These are phyloP conservation scores for Flexamia atlantica DNA, from an alignment of 2,888 invertebrate genomes.

Conservation along the genomic window DNA sequence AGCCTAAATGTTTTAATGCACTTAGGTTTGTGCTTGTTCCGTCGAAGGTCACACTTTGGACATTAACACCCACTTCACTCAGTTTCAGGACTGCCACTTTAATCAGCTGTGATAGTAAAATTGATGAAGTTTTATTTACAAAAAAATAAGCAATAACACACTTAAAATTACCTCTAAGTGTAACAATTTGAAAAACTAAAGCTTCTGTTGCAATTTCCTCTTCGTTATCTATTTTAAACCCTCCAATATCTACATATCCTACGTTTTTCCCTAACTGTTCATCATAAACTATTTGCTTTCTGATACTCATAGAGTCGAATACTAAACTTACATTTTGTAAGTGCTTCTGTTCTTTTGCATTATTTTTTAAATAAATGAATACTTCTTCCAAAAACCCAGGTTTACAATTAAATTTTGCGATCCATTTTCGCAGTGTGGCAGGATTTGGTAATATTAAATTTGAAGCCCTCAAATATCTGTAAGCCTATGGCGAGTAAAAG, in stretches of 20 bases:
- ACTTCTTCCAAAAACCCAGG: neutral
- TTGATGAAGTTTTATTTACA: conserved; percentile 28
- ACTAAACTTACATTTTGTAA: neutral
- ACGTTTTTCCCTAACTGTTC: neutral
- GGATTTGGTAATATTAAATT: neutral
- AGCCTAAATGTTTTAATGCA: conserved; percentile 41
- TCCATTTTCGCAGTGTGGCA: neutral
- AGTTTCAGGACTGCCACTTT: conserved; percentile 26
- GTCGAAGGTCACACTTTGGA: conserved; percentile 46
- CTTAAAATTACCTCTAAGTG: conserved; percentile 32
- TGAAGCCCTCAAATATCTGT: neutral
- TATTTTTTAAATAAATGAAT: neutral
- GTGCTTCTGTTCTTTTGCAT: neutral
- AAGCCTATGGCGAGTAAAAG: neutral
- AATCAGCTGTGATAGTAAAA: conserved; percentile 29
- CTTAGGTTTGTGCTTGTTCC: conserved; percentile 50
- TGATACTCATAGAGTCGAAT: neutral
- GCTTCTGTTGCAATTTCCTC: conserved; percentile 36
- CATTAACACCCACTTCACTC: conserved; percentile 32
- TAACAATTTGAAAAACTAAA: conserved; percentile 33
- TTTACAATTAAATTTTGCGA: neutral
- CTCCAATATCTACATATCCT: conserved; percentile 36
- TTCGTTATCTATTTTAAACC: conserved; percentile 4
- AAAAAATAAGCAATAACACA: conserved; percentile 44
- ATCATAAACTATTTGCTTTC: neutral